Evolutionary conservation across 2,888 invertebrate species (phyloP), one percentile per base, ranked within the genome.

Genomic region (Hipparchia sbordonii): DNA sequence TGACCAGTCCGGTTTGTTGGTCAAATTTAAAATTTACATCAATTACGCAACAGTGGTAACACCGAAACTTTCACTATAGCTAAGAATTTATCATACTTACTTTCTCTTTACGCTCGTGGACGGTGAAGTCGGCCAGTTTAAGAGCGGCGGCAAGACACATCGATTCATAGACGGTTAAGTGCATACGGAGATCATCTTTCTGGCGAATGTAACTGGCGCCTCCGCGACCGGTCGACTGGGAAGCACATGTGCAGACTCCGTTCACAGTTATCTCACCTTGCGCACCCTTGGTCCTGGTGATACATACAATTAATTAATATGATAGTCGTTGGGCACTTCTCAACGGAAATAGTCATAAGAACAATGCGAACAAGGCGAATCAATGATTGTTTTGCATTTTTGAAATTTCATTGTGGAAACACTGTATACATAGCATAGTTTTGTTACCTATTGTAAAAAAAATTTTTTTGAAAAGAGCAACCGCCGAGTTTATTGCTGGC

Each of bases 181-280:
- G 95, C 48, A 96, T 95, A 77, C 97, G 94, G 82, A 97, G 89
- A 82, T 96, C 94, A 85, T 97, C 97, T 75, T 97, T 96, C 85
- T 98, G 98, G 88, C 97, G 97, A 82, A 98, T 98, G 92, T 97
- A 98, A 80, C 97, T 96, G 1, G 97, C 97, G 67, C 93, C 93
- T 54, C 97, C 95, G 79, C 96, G 95, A 52, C 96, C 95, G 79
- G 96, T 95, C 60, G 96, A 94, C 83, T 96, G 95, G 2, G 97
- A 95, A 65, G 95, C 95, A 81, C 89, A 90, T 0, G 87, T 84
- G 78, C 88, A 86, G 2, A 89, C 81, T 6, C 96, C 97, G 87
- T 97, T 97, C 57, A 97, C 95, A 66, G 94, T 87, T 70, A 98
- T 95, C 79, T 94, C 94, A 12, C 98, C 98, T 74, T 92, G 94